Evolutionary conservation across 2,797 vertebrate genomes (phyloP), one percentile per base, ranked within the genome.

Genomic region (Dryobates pubescens): DNA sequence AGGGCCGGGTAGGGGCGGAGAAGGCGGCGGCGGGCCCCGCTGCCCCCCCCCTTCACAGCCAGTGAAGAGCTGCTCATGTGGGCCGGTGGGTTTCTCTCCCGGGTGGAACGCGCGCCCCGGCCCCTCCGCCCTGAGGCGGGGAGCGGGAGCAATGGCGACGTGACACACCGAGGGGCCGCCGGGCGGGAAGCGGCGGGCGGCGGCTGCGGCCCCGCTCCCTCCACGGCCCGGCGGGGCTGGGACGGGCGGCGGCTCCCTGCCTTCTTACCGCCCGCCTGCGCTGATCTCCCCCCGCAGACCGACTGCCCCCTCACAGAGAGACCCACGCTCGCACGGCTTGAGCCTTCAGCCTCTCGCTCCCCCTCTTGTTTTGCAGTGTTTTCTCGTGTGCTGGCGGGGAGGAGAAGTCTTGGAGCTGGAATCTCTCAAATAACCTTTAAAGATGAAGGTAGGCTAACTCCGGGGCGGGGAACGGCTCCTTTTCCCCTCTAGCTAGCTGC

Each of bases 371-470:
- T 95, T 95, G 86, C 92, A 96, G 96, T 23, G 92, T 86, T 97
- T 83, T 86, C 79, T 78, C 41, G 61, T 75, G 54, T 69, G 96
- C 93, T 58, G 56, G 92, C 74, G 41, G 82, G 77, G 93, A 86
- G 90, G 88, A 94, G 69, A 97, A 97, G 95, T 95, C 96, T 96
- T 94, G 96, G 98, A 98, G 98, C 99, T 99, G 99, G 99, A 99
- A 98, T 98, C 98, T 98, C 98, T 98, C 98, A 96, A 97, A 97
- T 98, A 99, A 96, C 98, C 98, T 94, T 72, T 93, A 81, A 98
- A 97, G 90, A 99, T 99, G 99, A 99, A 99, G 99, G 99, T 99
- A 98, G 98, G 91, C 76, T 11, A 12, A 41, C 82, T 75, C 38
- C 54, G 62, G 74, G n/a, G 62, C 41, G 38, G 72, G 65, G 34